phyloP scores from a whole-genome alignment of 2,888 invertebrate genomes.

The Dorcus parallelipipedus region DNA sequence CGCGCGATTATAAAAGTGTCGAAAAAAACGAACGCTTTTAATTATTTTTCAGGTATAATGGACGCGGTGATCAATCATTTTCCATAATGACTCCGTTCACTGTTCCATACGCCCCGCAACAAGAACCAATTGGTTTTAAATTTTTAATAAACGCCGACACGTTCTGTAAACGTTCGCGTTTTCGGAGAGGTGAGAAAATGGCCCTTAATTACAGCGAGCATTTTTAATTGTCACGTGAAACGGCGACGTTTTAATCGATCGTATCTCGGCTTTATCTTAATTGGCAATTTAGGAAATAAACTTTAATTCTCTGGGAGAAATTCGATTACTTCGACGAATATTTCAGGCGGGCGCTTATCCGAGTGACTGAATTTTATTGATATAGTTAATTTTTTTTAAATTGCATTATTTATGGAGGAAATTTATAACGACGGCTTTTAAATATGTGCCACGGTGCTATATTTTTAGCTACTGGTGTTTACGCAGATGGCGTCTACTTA shows the following conservation, averaged over 20 bases:
- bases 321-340: too few relatives aligned
- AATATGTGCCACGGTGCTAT: too few relatives aligned
- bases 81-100: constrained; percentile 30
- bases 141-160: background rate
- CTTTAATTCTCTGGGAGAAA: too few relatives aligned
- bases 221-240: background rate
- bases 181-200: background rate
- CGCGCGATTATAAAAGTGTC: constrained; percentile 32
- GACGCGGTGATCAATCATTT: constrained; percentile 32
- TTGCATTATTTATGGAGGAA: too few relatives aligned
- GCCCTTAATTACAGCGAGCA: background rate
- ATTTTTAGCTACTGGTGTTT: too few relatives aligned
- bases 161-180: background rate
- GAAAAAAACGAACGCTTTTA: constrained; percentile 21
- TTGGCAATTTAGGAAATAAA: constrained; percentile 7
- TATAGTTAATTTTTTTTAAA: too few relatives aligned
- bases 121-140: background rate
- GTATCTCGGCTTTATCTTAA: constrained; percentile 8
- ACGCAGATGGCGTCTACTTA: too few relatives aligned
- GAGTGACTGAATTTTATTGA: too few relatives aligned
- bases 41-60: constrained; percentile 40
- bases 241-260: background rate
- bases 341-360: too few relatives aligned
- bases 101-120: background rate
- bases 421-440: too few relatives aligned